Evolutionary conservation across 2,888 invertebrate species (phyloP).

Genomic region (Ceramica pisi): DNA sequence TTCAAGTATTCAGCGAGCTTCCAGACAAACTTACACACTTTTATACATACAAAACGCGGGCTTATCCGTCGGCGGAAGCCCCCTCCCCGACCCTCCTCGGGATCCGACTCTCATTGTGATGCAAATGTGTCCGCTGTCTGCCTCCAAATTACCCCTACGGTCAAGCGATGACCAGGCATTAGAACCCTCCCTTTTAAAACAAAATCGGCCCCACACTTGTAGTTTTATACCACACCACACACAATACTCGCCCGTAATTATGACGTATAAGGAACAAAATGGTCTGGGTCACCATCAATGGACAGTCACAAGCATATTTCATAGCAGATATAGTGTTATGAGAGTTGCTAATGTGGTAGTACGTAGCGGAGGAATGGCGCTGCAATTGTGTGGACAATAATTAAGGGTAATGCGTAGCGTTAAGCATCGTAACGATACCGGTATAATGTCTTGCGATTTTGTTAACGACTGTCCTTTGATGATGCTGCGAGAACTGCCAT

Average conservation of each 20-base stretch:
- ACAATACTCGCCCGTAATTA: constrained; percentile 76
- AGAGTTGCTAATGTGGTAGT: constrained; percentile 86
- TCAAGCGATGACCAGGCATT: constrained; percentile 89
- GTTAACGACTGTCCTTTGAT: constrained; percentile 76
- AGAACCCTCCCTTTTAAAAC: constrained; percentile 88
- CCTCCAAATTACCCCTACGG: constrained; percentile 90
- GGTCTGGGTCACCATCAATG: constrained; percentile 65
- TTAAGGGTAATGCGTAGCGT: constrained; percentile 80
- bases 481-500: constrained; percentile 38
- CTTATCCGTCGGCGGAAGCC: constrained; percentile 87
- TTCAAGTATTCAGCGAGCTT: constrained; percentile 80
- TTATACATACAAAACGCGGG: constrained; percentile 83
- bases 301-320: constrained; percentile 84
- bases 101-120: constrained; percentile 88
- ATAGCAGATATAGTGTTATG: constrained; percentile 87
- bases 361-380: constrained; percentile 80
- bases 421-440: constrained; percentile 79
- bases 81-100: constrained; percentile 75
- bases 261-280: constrained; percentile 69
- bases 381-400: constrained; percentile 88
- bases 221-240: constrained; percentile 63
- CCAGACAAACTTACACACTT: constrained; percentile 79
- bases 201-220: constrained; percentile 78
- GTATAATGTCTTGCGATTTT: constrained; percentile 84
- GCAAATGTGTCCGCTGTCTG: constrained; percentile 90